Evolutionary conservation across 2,113 vertebrate genomes (phyloP).

Genomic region (Oxyura jamaicensis): DNA sequence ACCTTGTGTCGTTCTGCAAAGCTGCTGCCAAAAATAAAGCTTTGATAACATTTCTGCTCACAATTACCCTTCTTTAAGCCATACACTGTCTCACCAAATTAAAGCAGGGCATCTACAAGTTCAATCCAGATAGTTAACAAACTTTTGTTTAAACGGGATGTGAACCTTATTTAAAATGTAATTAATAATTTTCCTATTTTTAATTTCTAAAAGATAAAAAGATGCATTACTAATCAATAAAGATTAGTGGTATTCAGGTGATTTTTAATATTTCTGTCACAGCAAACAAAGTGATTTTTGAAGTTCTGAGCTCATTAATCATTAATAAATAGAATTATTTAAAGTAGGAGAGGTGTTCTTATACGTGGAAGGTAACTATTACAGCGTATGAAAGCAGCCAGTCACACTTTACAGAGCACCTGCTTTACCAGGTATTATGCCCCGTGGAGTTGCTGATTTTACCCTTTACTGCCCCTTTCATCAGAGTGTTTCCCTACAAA

Average conservation of each 20-base stretch:
- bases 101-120: background rate
- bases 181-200: background rate
- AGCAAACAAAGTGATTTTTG: background rate
- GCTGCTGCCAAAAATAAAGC: constrained; percentile 24
- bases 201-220: background rate
- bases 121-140: background rate
- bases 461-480: background rate
- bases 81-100: background rate
- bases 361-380: background rate
- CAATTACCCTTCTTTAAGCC: background rate
- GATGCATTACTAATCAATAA: background rate
- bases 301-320: background rate
- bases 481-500: background rate
- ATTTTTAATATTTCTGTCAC: background rate
- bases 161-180: background rate
- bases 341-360: background rate
- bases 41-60: background rate
- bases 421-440: background rate
- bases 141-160: background rate
- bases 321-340: constrained; percentile 3
- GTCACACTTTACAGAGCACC: background rate
- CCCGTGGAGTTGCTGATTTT: background rate
- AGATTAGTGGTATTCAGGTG: background rate
- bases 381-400: background rate
- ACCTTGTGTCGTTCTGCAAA: background rate